These are phyloP conservation scores for Tupaia tana DNA, from an alignment of 2,113 vertebrate genomes.

Conservation along the genomic window DNA sequence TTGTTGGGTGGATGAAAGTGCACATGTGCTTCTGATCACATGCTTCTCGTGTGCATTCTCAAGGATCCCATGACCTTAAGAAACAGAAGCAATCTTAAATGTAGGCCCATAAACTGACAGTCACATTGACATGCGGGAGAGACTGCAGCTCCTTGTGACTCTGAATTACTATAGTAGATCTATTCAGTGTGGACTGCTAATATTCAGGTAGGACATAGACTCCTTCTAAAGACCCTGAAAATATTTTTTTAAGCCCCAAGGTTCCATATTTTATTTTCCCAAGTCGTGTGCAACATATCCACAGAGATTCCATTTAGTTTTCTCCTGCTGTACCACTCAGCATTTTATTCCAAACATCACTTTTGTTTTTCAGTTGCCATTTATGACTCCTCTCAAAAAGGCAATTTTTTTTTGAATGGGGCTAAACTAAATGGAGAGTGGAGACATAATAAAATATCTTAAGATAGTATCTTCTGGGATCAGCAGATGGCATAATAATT, in stretches of 20 bases:
- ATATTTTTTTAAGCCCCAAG: not conserved
- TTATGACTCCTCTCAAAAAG: conserved; percentile 46
- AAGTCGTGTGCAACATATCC: not conserved
- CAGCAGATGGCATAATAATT: no score
- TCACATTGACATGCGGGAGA: accelerated
- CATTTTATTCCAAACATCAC: not conserved
- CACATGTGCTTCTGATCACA: not conserved
- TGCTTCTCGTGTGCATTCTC: not conserved
- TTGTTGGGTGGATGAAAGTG: not conserved
- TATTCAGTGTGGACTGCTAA: not conserved
- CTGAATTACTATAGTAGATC: not conserved
- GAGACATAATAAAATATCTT: conserved; percentile 72
- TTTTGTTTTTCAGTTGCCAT: conserved; percentile 50
- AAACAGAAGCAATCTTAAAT: not conserved
- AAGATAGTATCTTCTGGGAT: no score
- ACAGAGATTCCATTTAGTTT: not conserved
- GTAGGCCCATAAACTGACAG: not conserved
- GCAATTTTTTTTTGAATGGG: conserved; percentile 41
- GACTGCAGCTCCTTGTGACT: no score
- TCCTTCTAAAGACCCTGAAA: not conserved
- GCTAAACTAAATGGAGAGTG: conserved; percentile 2
- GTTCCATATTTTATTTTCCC: not conserved
- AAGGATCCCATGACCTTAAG: not conserved
- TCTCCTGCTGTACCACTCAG: not conserved
- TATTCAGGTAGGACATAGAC: not conserved